A percentile compares a stretch with the other conserved stretches of the same genome.
Conservation (phyloP, 2,113 vertebrate species). For the Pholis gunnellus region DNA sequence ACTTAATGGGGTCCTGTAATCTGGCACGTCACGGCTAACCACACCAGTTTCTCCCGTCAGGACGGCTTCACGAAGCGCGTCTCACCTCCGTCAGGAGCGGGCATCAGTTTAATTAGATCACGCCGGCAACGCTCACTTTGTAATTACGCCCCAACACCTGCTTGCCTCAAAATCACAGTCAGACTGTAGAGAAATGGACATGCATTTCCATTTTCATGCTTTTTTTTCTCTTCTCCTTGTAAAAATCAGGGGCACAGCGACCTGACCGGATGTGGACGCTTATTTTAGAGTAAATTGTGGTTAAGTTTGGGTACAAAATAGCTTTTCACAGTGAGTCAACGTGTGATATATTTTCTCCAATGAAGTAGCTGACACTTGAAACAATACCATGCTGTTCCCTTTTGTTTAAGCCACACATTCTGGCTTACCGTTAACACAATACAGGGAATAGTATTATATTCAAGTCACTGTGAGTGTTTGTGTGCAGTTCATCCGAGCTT, state of each 20-base stretch:
- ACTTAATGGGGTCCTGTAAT: slow-evolving; percentile 9
- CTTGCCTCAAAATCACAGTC: slow-evolving; percentile 5
- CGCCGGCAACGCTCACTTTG: slow-evolving; percentile 15
- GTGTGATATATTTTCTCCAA: background rate
- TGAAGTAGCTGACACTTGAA: slow-evolving; percentile 9
- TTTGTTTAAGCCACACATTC: background rate
- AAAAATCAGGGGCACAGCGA: background rate
- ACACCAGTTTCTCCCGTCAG: slow-evolving; percentile 1
- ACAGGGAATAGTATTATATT: background rate
- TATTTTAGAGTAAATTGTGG: too few species aligned
- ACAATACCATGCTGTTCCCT: slow-evolving; percentile 12
- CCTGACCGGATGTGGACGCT: background rate
- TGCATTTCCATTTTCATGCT: slow-evolving; percentile 14
- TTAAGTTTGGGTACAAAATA: background rate
- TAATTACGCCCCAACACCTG: slow-evolving; percentile 28
- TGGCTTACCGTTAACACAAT: background rate
- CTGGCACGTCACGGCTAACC: slow-evolving; percentile 7
- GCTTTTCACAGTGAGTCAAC: background rate
- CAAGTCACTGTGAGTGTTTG: background rate
- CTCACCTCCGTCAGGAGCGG: slow-evolving; percentile 17
- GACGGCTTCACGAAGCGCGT: background rate
- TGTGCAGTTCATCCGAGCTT: background rate
- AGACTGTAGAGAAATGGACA: background rate
- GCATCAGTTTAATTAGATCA: slow-evolving; percentile 53
- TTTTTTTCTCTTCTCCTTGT: background rate